Evolutionary conservation across 2,888 invertebrate genomes (phyloP), one percentile per base, ranked within the genome.

Genomic region (Pristionchus arcanus): DNA sequence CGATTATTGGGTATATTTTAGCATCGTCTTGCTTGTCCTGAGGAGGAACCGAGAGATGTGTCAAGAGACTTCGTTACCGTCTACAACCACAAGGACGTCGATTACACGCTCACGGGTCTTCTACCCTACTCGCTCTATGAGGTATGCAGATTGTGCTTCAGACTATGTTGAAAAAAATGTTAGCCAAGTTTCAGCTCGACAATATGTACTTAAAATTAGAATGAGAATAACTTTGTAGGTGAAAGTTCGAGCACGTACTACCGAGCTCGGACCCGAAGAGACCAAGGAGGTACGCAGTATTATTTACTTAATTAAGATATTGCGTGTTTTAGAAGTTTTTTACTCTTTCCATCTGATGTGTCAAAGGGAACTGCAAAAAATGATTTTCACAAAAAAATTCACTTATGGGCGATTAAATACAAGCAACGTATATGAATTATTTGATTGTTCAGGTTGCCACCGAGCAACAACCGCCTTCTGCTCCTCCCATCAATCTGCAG

Each of bases 81-180:
- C 63, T 95, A 95, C 93, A 95, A 95, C 90, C 94, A 95, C 93
- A 95, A 95, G 90, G 94, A 95, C 90, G 92, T 94, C 4, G 94
- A 94, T 86, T 94, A 95, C 91, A 94, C 93, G 21, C 92, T 95
- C 89, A 95, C 95, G 34, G 95, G 95, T 31, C 92, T 95, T 53
- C 90, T 95, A 66, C 95, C 95, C n/a, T 94, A 94, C 91, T 94
- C 95, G 2, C 93, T 95, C 55, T 95, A 95, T 90, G 95, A 95
- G 90, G 93, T 94, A 19, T 31, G 49, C 2, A 49, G 37, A 37
- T 49, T 42, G 42, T 42, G 42, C 42, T 42, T 49, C 42, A 49
- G 42, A 49, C 42, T 3, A 49, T 49, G 3, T 9, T 49, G 11
- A 49, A 49, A 49, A 9, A 49, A 42, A 42, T 42, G 42, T 42